Conservation (phyloP, 2,888 invertebrate genomes). For the Chloroclystis v-ata region DNA sequence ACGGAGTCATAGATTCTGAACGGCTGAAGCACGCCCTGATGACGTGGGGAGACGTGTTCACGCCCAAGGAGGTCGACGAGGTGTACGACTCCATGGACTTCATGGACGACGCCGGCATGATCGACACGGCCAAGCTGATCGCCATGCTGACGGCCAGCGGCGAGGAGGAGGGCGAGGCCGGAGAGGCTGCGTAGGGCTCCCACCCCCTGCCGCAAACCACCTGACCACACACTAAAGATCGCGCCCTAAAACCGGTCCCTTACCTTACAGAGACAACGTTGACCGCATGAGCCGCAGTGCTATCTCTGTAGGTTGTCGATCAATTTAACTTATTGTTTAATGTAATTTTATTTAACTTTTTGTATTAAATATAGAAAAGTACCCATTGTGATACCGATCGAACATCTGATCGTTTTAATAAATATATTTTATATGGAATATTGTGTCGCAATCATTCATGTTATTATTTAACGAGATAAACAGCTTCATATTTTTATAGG, state of each 20-base stretch:
- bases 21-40: constrained; percentile 93
- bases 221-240: background rate
- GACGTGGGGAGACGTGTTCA: constrained; percentile 96
- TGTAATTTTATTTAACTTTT: constrained; percentile 68
- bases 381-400: constrained; percentile 34
- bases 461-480: constrained; percentile 27
- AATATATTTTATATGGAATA: constrained; percentile 48
- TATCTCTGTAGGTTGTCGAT: constrained; percentile 21
- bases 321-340: constrained; percentile 67
- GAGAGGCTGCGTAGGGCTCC: constrained; percentile 40
- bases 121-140: constrained; percentile 92
- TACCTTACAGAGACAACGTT: constrained; percentile 39
- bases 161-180: constrained; percentile 86
- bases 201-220: constrained; percentile 9
- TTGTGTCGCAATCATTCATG: constrained; percentile 56
- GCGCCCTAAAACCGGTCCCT: constrained; percentile 22
- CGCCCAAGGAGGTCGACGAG: constrained; percentile 91
- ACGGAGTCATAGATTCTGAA: constrained; percentile 92
- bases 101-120: constrained; percentile 93
- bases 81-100: constrained; percentile 92
- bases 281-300: too few species aligned
- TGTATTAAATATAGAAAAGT: constrained; percentile 68
- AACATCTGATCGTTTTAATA: constrained; percentile 24
- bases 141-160: constrained; percentile 91
- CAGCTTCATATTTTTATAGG: too few species aligned